phyloP scores from a whole-genome alignment of 2,797 vertebrate species.

The Galagoides demidoff region DNA sequence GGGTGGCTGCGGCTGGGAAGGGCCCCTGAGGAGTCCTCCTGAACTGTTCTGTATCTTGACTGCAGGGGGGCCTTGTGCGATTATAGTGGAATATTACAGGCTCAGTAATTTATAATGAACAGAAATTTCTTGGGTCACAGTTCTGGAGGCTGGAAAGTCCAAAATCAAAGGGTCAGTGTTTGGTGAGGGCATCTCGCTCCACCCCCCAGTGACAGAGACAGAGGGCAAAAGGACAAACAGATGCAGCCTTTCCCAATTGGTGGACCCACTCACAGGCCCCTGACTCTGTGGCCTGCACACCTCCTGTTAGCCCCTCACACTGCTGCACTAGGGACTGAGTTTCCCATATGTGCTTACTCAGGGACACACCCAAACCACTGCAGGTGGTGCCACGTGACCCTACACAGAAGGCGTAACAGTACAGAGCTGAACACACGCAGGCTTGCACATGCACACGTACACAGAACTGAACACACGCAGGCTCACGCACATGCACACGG shows the following conservation, averaged over 20 bases:
- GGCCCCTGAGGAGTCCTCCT: not conserved
- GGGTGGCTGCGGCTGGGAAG: not conserved
- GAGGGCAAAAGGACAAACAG: not conserved
- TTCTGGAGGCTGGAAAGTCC: not conserved
- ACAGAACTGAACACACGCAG: not conserved
- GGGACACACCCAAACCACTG: no score
- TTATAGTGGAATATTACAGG: no score
- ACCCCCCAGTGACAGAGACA: not conserved
- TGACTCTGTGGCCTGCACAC: not conserved
- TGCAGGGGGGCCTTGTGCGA: accelerated
- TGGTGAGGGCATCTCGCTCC: not conserved
- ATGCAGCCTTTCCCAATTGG: no score
- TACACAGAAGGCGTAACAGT: not conserved
- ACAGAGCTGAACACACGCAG: not conserved
- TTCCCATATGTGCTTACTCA: not conserved
- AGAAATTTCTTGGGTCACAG: not conserved
- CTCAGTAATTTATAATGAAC: not conserved
- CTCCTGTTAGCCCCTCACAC: not conserved
- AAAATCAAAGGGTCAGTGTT: not conserved
- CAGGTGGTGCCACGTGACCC: not conserved
- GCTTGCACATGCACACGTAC: no score
- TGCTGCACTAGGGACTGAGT: not conserved
- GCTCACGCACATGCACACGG: accelerated
- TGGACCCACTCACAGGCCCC: not conserved
- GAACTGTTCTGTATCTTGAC: not conserved